Percentiles rank a stretch among this genome's conserved stretches.
phyloP scores from a whole-genome alignment of 2,113 vertebrate genomes.

The Dromaius novaehollandiae region DNA sequence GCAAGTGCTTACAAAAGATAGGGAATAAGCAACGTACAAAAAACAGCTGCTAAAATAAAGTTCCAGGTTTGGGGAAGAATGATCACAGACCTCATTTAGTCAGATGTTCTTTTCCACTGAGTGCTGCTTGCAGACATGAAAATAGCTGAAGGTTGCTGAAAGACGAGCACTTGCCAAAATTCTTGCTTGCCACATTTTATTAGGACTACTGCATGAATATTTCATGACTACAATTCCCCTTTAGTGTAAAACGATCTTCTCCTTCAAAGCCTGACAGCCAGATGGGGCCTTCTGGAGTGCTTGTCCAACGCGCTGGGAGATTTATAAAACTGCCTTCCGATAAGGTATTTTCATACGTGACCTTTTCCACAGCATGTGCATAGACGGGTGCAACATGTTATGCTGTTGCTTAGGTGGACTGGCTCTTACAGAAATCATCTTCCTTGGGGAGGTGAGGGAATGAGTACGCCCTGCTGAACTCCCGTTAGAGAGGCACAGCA shows the following conservation, averaged over 20 bases:
- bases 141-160: constrained; percentile 31
- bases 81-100: background rate
- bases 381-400: background rate
- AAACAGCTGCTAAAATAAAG: background rate
- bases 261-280: constrained; percentile 49
- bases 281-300: constrained; percentile 40
- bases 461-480: background rate
- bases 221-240: constrained; percentile 52
- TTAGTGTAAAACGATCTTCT: constrained; percentile 50
- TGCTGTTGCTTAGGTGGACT: background rate
- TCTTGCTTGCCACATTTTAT: constrained; percentile 60
- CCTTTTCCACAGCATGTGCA: background rate
- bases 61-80: background rate
- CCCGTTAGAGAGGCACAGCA: background rate
- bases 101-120: constrained; percentile 36
- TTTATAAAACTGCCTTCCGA: constrained; percentile 29
- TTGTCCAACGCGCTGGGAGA: constrained; percentile 23
- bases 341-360: background rate
- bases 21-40: background rate
- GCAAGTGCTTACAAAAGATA: background rate
- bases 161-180: constrained; percentile 51
- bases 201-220: constrained; percentile 62
- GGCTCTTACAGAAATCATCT: background rate
- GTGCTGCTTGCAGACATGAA: constrained; percentile 3
- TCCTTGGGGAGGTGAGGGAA: background rate